These are phyloP conservation scores for Vicugna pacos DNA, from an alignment of 2,113 vertebrate genomes.

Conservation along the genomic window DNA sequence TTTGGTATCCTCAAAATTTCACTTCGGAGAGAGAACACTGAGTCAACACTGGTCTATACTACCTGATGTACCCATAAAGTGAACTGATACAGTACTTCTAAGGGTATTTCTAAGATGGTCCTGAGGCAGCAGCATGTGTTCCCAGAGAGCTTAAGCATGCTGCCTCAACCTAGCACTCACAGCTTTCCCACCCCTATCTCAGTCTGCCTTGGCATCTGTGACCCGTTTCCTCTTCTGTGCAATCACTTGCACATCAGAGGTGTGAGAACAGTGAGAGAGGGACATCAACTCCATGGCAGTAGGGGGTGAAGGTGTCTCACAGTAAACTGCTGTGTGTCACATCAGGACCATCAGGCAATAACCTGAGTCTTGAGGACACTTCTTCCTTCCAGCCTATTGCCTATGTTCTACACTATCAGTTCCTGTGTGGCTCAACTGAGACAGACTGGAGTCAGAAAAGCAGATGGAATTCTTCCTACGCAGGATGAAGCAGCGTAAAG, in stretches of 20 bases:
- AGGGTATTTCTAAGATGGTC: slow-evolving; percentile 46
- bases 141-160: slow-evolving; percentile 1
- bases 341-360: not conserved
- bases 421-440: not conserved
- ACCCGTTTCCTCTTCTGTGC: not conserved
- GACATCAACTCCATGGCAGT: not conserved
- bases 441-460: slow-evolving; percentile 6
- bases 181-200: not conserved
- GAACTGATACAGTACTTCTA: slow-evolving; percentile 7
- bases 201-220: slow-evolving; percentile 11
- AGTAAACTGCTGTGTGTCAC: not conserved
- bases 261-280: slow-evolving; percentile 53
- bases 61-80: not conserved
- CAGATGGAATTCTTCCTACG: slow-evolving; percentile 20
- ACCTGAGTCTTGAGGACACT: slow-evolving; percentile 12
- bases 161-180: not conserved
- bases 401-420: not conserved
- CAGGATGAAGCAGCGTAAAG: slow-evolving; percentile 1
- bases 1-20: slow-evolving; percentile 47
- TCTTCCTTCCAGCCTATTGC: not conserved
- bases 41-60: not conserved
- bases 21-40: not conserved
- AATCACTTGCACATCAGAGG: slow-evolving; percentile 37
- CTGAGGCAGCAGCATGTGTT: not conserved
- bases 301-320: not conserved